Percentiles rank a stretch among this genome's conserved stretches.
These are phyloP conservation scores for Gastrophryne carolinensis DNA, from an alignment of 2,797 vertebrate genomes.

Conservation along the genomic window DNA sequence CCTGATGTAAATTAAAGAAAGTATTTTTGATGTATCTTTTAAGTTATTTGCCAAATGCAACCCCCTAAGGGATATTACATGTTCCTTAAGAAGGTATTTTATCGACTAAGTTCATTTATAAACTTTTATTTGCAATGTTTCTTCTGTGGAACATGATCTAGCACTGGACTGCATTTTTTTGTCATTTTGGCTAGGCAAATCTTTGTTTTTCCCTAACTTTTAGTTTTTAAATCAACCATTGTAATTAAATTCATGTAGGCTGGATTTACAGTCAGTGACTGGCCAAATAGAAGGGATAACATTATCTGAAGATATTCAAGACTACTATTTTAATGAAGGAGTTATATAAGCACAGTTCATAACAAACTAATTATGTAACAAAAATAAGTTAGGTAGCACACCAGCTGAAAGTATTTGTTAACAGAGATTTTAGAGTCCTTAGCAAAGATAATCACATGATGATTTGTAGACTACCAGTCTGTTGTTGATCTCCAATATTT, in stretches of 20 bases:
- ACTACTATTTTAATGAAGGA: constrained; percentile 75
- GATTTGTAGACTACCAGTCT: not conserved
- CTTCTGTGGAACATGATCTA: constrained; percentile 59
- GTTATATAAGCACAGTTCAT: constrained; percentile 67
- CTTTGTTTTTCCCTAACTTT: constrained; percentile 56
- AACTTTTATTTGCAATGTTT: constrained; percentile 55
- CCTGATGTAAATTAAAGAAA: constrained; percentile 82
- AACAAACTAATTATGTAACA: constrained; percentile 60
- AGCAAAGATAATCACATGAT: not conserved
- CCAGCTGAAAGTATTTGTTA: not conserved
- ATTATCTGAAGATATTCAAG: constrained; percentile 59
- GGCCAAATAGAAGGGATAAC: constrained; percentile 56
- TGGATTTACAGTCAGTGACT: constrained; percentile 52
- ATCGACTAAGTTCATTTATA: constrained; percentile 62
- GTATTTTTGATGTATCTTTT: constrained; percentile 77
- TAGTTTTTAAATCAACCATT: constrained; percentile 60
- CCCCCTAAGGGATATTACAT: constrained; percentile 69
- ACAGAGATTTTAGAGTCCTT: not conserved
- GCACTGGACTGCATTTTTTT: constrained; percentile 64
- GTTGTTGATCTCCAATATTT: not conserved
- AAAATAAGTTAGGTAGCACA: constrained; percentile 53
- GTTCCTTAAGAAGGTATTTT: constrained; percentile 62
- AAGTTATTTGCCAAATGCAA: constrained; percentile 77
- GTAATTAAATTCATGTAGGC: constrained; percentile 57
- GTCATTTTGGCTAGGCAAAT: constrained; percentile 58